Percentiles rank a stretch among this genome's conserved stretches.
Conservation (phyloP, 1,140 invertebrate species). For the Bombyx mori region DNA sequence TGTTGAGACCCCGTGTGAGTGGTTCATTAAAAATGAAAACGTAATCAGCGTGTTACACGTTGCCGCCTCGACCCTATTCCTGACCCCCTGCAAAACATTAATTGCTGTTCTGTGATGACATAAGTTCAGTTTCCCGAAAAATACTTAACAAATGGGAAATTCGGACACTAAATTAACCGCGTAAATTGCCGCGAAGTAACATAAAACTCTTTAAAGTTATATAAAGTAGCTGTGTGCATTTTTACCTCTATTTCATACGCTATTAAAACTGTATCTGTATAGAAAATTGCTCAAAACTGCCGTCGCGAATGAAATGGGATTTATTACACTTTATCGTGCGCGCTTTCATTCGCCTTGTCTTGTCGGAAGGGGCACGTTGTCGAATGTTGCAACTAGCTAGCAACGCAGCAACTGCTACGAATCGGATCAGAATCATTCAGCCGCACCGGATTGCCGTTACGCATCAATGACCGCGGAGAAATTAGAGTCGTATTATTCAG, state of each 20-base stretch:
- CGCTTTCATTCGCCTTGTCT: slow-evolving; percentile 33
- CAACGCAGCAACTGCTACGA: slow-evolving; percentile 37
- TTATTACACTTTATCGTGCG: slow-evolving; percentile 26
- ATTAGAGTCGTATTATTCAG: slow-evolving; percentile 43
- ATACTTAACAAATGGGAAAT: too few species aligned
- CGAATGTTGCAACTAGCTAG: slow-evolving; percentile 46
- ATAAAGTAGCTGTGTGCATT: too few species aligned
- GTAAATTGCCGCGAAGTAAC: too few species aligned
- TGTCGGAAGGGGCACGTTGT: slow-evolving; percentile 37
- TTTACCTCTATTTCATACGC: too few species aligned
- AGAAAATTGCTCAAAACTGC: slow-evolving; percentile 1
- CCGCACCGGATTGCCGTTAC: slow-evolving; percentile 62
- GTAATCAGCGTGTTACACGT: slow-evolving; percentile 56
- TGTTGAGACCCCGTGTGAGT: slow-evolving; percentile 40
- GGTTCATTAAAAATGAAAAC: slow-evolving; percentile 64
- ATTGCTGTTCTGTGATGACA: slow-evolving; percentile 13
- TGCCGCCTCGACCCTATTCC: slow-evolving; percentile 35
- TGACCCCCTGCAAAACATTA: slow-evolving; percentile 16
- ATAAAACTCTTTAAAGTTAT: too few species aligned
- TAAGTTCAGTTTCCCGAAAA: too few species aligned
- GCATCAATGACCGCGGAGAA: slow-evolving; percentile 56
- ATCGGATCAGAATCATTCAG: slow-evolving; percentile 60
- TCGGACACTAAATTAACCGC: too few species aligned
- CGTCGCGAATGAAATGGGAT: slow-evolving; percentile 8
- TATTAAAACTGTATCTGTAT: too few species aligned